These are phyloP conservation scores for Gopherus flavomarginatus DNA, from an alignment of 2,113 vertebrate species.

Conservation along the genomic window DNA sequence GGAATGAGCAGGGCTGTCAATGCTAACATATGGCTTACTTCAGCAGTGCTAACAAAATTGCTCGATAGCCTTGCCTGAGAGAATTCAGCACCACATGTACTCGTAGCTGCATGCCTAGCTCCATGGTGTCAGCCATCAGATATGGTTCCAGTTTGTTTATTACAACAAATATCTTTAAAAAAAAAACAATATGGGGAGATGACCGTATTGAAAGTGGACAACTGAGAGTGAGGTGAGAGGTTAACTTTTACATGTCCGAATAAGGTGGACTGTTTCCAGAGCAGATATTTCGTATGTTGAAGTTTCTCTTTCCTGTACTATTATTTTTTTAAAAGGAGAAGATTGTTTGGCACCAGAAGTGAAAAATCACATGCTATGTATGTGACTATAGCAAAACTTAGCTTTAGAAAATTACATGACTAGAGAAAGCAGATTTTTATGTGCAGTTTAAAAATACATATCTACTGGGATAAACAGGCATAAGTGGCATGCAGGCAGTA, in stretches of 20 bases:
- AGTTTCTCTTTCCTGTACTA: background rate
- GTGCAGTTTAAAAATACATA: background rate
- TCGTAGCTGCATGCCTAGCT: background rate
- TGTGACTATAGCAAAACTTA: background rate
- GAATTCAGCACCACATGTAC: background rate
- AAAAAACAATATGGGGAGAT: background rate
- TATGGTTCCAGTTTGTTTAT: background rate
- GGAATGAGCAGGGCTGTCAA: background rate
- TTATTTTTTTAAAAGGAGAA: background rate
- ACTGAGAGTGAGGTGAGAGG: background rate
- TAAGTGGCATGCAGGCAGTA: background rate
- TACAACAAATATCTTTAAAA: background rate
- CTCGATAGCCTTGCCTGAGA: constrained; percentile 10
- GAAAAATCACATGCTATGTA: background rate
- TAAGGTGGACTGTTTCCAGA: background rate
- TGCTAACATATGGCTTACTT: constrained; percentile 15
- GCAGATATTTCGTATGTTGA: accelerated
- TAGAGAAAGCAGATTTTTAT: background rate
- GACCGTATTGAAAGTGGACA: background rate
- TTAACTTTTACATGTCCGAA: background rate
- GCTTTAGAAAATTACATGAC: background rate
- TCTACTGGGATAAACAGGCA: background rate
- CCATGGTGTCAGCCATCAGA: constrained; percentile 1
- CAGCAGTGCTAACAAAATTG: constrained; percentile 2
- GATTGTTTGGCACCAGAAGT: background rate